A percentile compares a stretch with the other conserved stretches of the same genome.
phyloP scores from a whole-genome alignment of 1,140 invertebrate species.

The Mactra quadrangularis region DNA sequence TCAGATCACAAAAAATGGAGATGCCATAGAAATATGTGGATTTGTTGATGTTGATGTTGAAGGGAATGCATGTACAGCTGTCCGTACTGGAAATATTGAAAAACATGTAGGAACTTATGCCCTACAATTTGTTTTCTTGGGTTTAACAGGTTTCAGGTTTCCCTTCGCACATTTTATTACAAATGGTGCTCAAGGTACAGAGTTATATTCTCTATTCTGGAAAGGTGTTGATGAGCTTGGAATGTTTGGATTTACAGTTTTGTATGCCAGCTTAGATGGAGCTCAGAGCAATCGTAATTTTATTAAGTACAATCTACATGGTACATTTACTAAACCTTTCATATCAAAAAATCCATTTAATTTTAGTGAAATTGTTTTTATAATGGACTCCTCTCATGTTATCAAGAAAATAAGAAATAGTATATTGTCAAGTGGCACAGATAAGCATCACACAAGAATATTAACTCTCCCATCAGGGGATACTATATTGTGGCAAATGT shows the following conservation, averaged over 20 bases:
- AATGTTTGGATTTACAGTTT: conserved; percentile 36
- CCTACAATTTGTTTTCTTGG: too few species aligned
- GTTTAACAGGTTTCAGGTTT: too few species aligned
- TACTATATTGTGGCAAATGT: conserved; percentile 34
- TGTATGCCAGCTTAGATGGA: conserved; percentile 49
- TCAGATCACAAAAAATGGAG: conserved; percentile 21
- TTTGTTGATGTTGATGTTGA: too few species aligned
- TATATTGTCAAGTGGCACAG: conserved; percentile 39
- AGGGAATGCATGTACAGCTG: too few species aligned
- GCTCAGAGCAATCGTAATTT: conserved; percentile 54
- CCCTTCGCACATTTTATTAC: too few species aligned
- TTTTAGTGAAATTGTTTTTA: too few species aligned
- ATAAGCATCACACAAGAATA: conserved; percentile 15
- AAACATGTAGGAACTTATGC: too few species aligned
- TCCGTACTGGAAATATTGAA: too few species aligned
- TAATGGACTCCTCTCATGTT: conserved; percentile 61
- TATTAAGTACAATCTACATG: too few species aligned
- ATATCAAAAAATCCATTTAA: too few species aligned
- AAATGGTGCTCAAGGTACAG: conserved; percentile 15
- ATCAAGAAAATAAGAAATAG: conserved; percentile 62
- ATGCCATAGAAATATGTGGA: conserved; percentile 29
- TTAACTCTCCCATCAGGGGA: background rate
- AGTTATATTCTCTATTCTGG: conserved; percentile 57
- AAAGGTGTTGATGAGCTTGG: conserved; percentile 24
- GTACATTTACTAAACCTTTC: too few species aligned